These are phyloP conservation scores for Chrysopilus asiliformis DNA, from an alignment of 2,888 invertebrate species.

Conservation along the genomic window DNA sequence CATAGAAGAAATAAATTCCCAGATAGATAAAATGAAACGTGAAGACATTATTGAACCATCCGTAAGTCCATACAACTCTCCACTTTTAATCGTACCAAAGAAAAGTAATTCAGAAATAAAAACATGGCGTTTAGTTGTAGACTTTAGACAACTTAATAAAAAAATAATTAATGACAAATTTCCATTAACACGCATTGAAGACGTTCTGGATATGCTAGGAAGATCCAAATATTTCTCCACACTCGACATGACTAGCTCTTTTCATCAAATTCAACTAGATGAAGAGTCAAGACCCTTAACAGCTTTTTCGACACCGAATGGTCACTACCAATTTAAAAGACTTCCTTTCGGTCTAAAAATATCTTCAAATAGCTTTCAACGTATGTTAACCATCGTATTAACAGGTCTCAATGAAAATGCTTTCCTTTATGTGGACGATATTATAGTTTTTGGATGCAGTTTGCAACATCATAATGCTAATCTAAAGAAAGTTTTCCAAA, in stretches of 20 bases:
- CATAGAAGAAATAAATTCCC: slow-evolving; percentile 9
- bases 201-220: neutral
- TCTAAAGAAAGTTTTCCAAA: neutral
- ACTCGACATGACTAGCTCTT: too few relatives aligned
- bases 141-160: slow-evolving; percentile 26
- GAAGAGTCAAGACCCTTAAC: neutral
- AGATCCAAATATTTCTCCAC: slow-evolving; percentile 1
- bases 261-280: neutral
- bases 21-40: slow-evolving; percentile 20
- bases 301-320: neutral
- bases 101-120: slow-evolving; percentile 23
- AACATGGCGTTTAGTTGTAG: slow-evolving; percentile 25
- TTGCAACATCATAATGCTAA: neutral
- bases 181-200: neutral
- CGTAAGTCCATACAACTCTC: slow-evolving; percentile 14
- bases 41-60: slow-evolving; percentile 20
- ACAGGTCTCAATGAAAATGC: neutral
- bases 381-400: slow-evolving; percentile 3
- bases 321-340: slow-evolving; percentile 1
- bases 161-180: slow-evolving; percentile 2
- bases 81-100: slow-evolving; percentile 21
- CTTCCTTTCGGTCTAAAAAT: slow-evolving; percentile 3
- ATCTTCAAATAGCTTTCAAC: slow-evolving; percentile 5
- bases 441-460: slow-evolving; percentile 1
- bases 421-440: neutral